These are phyloP conservation scores for Smithornis capensis DNA, from an alignment of 2,113 vertebrate species.

Conservation along the genomic window DNA sequence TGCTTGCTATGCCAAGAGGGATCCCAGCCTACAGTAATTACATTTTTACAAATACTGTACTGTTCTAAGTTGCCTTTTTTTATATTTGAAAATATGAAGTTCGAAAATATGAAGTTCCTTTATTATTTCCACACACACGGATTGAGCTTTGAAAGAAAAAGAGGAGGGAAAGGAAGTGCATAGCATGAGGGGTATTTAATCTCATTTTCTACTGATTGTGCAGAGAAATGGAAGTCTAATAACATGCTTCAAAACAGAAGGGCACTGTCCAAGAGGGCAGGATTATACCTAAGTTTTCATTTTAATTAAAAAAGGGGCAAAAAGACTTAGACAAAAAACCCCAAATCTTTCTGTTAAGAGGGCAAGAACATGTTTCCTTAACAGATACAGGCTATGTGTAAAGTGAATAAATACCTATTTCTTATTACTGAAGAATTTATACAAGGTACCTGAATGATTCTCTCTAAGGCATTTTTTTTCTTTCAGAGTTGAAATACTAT, in stretches of 20 bases:
- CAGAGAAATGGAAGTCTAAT: neutral
- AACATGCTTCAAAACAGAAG: neutral
- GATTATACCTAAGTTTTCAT: neutral
- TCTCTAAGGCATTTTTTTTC: slow-evolving; percentile 36
- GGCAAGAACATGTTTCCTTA: neutral
- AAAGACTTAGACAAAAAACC: neutral
- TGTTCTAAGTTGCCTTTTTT: neutral
- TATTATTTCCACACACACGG: neutral
- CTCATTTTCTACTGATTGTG: neutral
- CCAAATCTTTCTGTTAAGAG: neutral
- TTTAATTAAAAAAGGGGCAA: neutral
- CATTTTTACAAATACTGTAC: neutral
- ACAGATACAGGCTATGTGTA: neutral
- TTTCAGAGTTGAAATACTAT: neutral
- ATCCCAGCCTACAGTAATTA: neutral
- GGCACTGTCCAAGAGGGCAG: neutral
- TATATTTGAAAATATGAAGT: neutral
- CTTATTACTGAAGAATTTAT: slow-evolving; percentile 20
- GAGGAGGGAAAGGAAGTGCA: neutral
- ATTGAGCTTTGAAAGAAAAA: neutral
- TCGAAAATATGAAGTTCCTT: neutral
- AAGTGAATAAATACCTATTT: slow-evolving; percentile 6
- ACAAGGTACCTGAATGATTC: slow-evolving; percentile 5
- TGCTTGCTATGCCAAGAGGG: neutral
- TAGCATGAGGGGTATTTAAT: neutral